These are phyloP conservation scores for Invenusta paracnida DNA, from an alignment of 2,888 invertebrate genomes.

Conservation along the genomic window DNA sequence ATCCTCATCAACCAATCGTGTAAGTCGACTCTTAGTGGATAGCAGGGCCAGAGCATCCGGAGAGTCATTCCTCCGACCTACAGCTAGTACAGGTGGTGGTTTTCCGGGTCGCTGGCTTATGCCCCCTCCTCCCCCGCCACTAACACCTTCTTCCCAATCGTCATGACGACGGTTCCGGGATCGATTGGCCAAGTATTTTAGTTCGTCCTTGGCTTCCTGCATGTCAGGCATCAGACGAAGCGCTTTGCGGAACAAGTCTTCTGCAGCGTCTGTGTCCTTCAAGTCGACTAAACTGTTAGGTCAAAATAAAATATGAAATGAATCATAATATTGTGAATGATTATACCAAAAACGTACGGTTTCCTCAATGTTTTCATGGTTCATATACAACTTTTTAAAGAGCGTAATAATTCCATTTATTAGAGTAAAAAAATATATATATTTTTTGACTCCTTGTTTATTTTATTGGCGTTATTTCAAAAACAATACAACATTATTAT, in stretches of 20 bases:
- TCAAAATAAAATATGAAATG: not conserved
- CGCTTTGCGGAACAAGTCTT: conserved; percentile 49
- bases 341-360: too few species aligned
- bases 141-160: not conserved
- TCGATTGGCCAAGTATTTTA: not conserved
- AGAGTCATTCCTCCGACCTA: not conserved
- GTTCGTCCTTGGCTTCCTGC: conserved; percentile 48
- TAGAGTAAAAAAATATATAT: too few species aligned
- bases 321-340: not conserved
- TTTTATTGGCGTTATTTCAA: too few species aligned
- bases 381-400: too few species aligned
- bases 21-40: not conserved
- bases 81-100: not conserved
- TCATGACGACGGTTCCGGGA: conserved; percentile 7
- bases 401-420: too few species aligned
- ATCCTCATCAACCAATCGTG: not conserved
- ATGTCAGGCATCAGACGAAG: conserved; percentile 48
- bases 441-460: too few species aligned
- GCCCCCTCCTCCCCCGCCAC: not conserved
- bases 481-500: too few species aligned
- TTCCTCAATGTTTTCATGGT: too few species aligned
- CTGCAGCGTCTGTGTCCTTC: conserved; percentile 48
- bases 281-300: conserved; percentile 48
- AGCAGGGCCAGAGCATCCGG: not conserved
- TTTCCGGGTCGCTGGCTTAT: too few species aligned